These are phyloP conservation scores for Thereva nobilitata DNA, from an alignment of 2,888 invertebrate genomes.

Conservation along the genomic window DNA sequence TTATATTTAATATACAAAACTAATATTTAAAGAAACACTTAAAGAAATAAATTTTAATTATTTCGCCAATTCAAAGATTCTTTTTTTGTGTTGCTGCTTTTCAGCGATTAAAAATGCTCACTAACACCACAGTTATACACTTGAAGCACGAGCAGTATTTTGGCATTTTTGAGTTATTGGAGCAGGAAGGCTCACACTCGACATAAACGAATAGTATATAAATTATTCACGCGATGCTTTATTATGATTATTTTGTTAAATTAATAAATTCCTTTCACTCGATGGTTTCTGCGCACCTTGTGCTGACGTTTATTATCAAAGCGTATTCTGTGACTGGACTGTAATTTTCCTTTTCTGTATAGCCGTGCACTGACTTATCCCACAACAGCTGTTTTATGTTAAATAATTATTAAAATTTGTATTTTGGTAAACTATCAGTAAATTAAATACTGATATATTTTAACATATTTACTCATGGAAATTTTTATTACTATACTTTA, in stretches of 20 bases:
- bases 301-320: slow-evolving; percentile 30
- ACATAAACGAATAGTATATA: neutral
- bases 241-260: neutral
- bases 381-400: too few relatives aligned
- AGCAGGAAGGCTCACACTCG: neutral
- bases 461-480: too few relatives aligned
- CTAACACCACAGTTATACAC: slow-evolving; percentile 12
- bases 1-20: neutral
- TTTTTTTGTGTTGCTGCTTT: too few relatives aligned
- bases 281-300: slow-evolving; percentile 10
- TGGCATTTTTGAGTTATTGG: neutral
- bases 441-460: too few relatives aligned
- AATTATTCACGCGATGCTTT: slow-evolving; percentile 4
- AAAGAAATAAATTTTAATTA: neutral
- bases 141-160: neutral
- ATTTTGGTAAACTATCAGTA: too few relatives aligned
- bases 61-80: too few relatives aligned
- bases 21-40: neutral
- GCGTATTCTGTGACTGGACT: too few relatives aligned
- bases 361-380: too few relatives aligned
- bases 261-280: slow-evolving; percentile 3
- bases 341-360: too few relatives aligned
- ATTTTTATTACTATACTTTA: too few relatives aligned
- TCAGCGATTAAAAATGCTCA: neutral
- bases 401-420: too few relatives aligned